Conservation (phyloP, 2,113 vertebrate species). For the Turdus rufiventris region DNA sequence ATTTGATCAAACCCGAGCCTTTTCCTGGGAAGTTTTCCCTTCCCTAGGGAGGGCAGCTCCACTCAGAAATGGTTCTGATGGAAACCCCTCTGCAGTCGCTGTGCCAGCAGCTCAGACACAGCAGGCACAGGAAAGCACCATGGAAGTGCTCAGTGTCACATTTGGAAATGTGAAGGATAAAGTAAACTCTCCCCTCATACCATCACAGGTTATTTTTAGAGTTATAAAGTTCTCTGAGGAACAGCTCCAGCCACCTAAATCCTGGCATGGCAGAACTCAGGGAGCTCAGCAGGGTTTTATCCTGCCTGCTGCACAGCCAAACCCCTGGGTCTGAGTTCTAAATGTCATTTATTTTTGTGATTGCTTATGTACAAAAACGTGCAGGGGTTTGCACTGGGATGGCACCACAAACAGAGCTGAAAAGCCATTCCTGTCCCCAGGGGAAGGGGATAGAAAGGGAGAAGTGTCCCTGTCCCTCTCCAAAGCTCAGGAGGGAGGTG, state of each 20-base stretch:
- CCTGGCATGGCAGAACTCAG: background rate
- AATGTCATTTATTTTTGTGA: background rate
- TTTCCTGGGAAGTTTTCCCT: background rate
- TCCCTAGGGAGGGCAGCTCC: background rate
- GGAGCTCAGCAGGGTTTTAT: background rate
- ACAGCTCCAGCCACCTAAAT: background rate
- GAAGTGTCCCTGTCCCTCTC: background rate
- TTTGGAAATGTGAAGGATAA: background rate
- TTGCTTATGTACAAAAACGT: background rate
- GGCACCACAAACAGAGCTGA: background rate
- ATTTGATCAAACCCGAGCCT: background rate
- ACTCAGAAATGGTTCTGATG: background rate
- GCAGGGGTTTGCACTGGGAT: background rate
- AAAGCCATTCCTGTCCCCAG: background rate
- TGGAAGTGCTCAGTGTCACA: background rate
- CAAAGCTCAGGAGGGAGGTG: fast-evolving
- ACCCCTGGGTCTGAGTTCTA: background rate
- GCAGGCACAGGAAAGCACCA: background rate
- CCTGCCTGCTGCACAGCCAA: background rate
- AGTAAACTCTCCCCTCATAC: background rate
- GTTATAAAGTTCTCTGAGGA: background rate
- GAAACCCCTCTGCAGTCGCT: background rate
- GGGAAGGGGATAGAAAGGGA: fast-evolving
- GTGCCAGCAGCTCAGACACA: background rate
- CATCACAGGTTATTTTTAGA: background rate